These are phyloP conservation scores for Pteropus rufus DNA, from an alignment of 2,797 vertebrate species.

Conservation along the genomic window DNA sequence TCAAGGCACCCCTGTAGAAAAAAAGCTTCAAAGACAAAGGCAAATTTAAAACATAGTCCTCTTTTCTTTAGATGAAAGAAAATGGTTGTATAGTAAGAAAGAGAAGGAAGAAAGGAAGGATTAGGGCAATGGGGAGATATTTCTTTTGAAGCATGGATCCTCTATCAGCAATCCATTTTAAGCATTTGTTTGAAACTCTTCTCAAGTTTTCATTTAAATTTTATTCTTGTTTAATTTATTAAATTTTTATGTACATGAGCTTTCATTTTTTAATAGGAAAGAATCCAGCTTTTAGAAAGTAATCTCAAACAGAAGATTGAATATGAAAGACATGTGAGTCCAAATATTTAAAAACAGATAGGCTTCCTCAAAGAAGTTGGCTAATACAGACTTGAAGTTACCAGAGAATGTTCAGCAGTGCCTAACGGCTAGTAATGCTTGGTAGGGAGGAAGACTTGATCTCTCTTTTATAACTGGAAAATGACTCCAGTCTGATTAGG, in stretches of 20 bases:
- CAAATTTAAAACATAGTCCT: not conserved
- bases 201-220: conserved; percentile 6
- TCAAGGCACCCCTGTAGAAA: not conserved
- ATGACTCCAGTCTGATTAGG: not conserved
- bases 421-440: not conserved
- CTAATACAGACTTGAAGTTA: not conserved
- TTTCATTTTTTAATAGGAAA: not conserved
- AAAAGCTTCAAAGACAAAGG: not conserved
- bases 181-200: not conserved
- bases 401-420: not conserved
- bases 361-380: not conserved
- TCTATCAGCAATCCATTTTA: not conserved
- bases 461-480: not conserved
- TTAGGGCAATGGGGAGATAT: not conserved
- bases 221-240: not conserved
- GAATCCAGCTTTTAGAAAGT: not conserved
- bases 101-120: not conserved
- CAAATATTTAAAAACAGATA: not conserved
- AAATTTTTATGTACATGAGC: not conserved
- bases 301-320: not conserved
- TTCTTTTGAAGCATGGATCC: not conserved
- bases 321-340: not conserved
- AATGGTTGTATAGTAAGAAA: not conserved
- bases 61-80: conserved; percentile 18
- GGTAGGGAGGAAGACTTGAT: not conserved